phyloP scores from a whole-genome alignment of 2,888 invertebrate species.

The Myopa tessellatipennis region DNA sequence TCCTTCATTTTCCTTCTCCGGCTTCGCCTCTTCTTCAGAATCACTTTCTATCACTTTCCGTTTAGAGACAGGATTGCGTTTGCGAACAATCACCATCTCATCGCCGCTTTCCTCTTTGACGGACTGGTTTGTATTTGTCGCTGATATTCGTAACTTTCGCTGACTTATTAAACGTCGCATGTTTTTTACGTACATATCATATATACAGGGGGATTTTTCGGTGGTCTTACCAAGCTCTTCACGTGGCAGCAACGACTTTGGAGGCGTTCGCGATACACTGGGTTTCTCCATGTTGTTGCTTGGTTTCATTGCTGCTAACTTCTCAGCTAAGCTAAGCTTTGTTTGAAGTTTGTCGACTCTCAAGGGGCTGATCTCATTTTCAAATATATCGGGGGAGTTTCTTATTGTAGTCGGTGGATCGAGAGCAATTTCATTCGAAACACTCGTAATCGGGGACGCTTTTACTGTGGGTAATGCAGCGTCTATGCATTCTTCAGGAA shows the following conservation, averaged over 20 bases:
- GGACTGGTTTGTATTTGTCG: neutral
- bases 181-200: conserved; percentile 56
- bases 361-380: conserved; percentile 42
- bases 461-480: conserved; percentile 19
- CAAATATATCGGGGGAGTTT: conserved; percentile 60
- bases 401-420: neutral
- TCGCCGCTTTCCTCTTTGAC: conserved; percentile 38
- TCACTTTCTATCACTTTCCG: conserved; percentile 57
- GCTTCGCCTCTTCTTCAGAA: conserved; percentile 51
- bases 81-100: conserved; percentile 30
- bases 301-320: neutral
- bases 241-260: neutral
- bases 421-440: neutral
- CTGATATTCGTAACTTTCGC: neutral
- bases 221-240: neutral
- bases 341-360: conserved; percentile 3
- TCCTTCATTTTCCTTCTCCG: neutral
- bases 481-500: conserved; percentile 61
- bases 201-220: conserved; percentile 56
- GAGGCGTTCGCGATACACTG: neutral
- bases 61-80: conserved; percentile 43
- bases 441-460: conserved; percentile 33
- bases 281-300: neutral
- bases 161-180: conserved; percentile 50
- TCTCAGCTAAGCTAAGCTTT: conserved; percentile 2